Evolutionary conservation across 1,140 invertebrate species (phyloP).

Genomic region (Thaumetopoea pityocampa): DNA sequence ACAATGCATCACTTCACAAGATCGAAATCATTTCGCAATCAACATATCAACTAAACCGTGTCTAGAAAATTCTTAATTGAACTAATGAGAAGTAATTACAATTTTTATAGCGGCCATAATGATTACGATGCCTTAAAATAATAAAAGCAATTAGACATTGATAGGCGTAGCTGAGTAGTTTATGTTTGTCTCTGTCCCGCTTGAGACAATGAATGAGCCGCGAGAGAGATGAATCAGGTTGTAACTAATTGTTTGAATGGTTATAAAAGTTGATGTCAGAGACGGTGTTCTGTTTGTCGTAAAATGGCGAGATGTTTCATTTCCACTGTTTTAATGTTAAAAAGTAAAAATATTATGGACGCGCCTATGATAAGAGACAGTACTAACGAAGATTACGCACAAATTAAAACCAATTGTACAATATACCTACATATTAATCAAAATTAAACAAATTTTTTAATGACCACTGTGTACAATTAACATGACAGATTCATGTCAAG

Average conservation of each 20-base stretch:
- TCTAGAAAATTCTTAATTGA: slow-evolving; percentile 76
- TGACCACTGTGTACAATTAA: slow-evolving; percentile 41
- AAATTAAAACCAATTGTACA: slow-evolving; percentile 13
- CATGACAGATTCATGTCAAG: slow-evolving; percentile 51
- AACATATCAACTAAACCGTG: slow-evolving; percentile 66
- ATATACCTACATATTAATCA: slow-evolving; percentile 31
- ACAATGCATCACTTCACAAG: slow-evolving; percentile 41
- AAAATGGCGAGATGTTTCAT: slow-evolving; percentile 60
- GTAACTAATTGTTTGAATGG: slow-evolving; percentile 74
- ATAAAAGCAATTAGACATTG: slow-evolving; percentile 76
- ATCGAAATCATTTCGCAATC: slow-evolving; percentile 51
- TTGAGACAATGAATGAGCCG: slow-evolving; percentile 18
- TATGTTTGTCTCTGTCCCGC: slow-evolving; percentile 44
- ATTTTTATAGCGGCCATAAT: slow-evolving; percentile 74
- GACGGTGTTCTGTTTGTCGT: slow-evolving; percentile 69
- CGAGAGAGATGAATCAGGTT: slow-evolving; percentile 56
- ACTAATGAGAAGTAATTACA: slow-evolving; percentile 76
- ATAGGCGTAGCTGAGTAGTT: slow-evolving; percentile 58
- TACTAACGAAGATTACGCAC: too few relatives aligned
- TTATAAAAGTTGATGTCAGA: slow-evolving; percentile 73
- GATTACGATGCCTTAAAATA: slow-evolving; percentile 76
- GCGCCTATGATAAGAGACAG: background rate
- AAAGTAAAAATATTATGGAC: slow-evolving; percentile 25
- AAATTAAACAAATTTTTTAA: slow-evolving; percentile 30
- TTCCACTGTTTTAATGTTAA: slow-evolving; percentile 44